Evolutionary conservation across 2,797 vertebrate species (phyloP), one percentile per base, ranked within the genome.

Genomic region (Adrianichthys oophorus): DNA sequence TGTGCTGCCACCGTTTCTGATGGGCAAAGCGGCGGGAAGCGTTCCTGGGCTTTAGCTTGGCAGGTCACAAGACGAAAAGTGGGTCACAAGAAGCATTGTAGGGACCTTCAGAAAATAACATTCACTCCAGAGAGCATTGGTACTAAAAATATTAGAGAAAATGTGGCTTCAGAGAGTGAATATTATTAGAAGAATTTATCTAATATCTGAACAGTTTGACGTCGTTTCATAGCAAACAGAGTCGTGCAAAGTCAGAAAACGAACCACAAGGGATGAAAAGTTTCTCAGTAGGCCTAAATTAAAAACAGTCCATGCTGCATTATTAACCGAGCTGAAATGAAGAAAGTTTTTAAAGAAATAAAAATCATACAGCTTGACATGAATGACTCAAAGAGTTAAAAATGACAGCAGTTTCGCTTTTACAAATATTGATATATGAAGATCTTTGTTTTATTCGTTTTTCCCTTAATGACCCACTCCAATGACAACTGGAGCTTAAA

Each of bases 231-330:
- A 68, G 68, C 68, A 82, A 72, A 78, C 72, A 68, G 41, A 59
- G 29, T 48, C 56, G 68, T 8, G 14, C 54, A 54, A 65, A 48
- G 54, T 51, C 19, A 54, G 45, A 60, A 10, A 51, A 44, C 53
- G 59, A 69, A 52, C 40, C 57, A 72, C 52, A 80, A 78, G 76
- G 70, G 62, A 67, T 68, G 63, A 64, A 65, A 17, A 48, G 49
- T 79, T 5, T 65, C 56, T 84, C 56, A 85, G 80, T 80, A 66
- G 74, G 75, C 54, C 67, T 72, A 64, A 52, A 76, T 43, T 56
- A 73, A 75, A 56, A 68, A 56, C 70, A 84, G 84, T 81, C 80
- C 56, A 70, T 18, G 64, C 65, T 80, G 82, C 70, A 48, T 63
- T 70, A 72, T 69, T 71, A 73, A 55, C 71, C 46, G 47, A 71